A percentile compares a stretch with the other conserved stretches of the same genome.
Evolutionary conservation across 2,113 vertebrate genomes (phyloP).

Genomic region (Triplophysa tibetana): DNA sequence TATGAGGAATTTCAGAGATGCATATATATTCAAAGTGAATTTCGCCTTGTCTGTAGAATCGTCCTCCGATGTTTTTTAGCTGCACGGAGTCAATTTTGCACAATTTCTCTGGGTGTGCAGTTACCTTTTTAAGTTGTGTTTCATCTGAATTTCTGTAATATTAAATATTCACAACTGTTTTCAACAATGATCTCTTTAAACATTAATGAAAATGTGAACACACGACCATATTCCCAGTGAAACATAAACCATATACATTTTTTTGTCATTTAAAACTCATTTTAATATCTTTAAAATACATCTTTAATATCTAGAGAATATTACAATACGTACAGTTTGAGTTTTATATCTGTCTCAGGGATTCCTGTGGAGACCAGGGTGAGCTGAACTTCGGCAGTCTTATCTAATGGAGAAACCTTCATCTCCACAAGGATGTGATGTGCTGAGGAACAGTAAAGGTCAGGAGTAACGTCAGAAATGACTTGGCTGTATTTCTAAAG

Average conservation of each 20-base stretch:
- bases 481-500: background rate
- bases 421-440: slow-evolving; percentile 74
- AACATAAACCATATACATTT: background rate
- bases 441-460: slow-evolving; percentile 53
- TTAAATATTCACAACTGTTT: background rate
- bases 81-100: slow-evolving; percentile 69
- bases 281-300: too few species aligned
- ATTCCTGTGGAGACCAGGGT: slow-evolving; percentile 57
- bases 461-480: background rate
- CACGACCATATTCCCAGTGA: background rate
- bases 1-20: slow-evolving; percentile 63
- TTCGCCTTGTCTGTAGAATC: slow-evolving; percentile 69
- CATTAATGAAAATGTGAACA: background rate
- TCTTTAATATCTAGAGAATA: background rate
- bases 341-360: slow-evolving; percentile 49
- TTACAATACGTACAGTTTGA: slow-evolving; percentile 68
- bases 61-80: slow-evolving; percentile 69
- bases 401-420: slow-evolving; percentile 63
- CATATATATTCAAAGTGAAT: slow-evolving; percentile 72
- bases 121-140: slow-evolving; percentile 61
- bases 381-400: slow-evolving; percentile 67
- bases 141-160: slow-evolving; percentile 62
- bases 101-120: slow-evolving; percentile 59
- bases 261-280: too few species aligned
- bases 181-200: background rate